Base-by-base conservation (phyloP, 2,797 vertebrate species). In the Rhyacichthys aspro region DNA sequence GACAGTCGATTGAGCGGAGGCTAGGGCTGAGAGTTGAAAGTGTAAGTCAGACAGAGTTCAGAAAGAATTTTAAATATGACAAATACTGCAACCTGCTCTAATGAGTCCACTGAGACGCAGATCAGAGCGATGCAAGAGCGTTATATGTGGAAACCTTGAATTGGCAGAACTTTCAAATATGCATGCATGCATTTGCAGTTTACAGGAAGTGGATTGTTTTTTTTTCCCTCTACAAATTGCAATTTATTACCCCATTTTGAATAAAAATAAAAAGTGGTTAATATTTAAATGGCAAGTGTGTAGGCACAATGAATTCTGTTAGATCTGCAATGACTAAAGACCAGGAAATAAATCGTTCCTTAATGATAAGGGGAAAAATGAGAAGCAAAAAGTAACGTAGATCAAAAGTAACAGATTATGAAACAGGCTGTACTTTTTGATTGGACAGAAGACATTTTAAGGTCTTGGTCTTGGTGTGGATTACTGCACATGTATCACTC, bases 1-100 rank as follows among this genome's bases (percentile, higher is more conserved):
- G 11, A 15, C 11, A n/a, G 34, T 16, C n/a, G 33, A 15, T 34
- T 5, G 33, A 19, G 14, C 19, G 2, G 45, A n/a, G 45, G 23
- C 23, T 12, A 1, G 12, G 11, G n/a, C 33, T 49, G 32, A 36
- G 3, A 9, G n/a, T n/a, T 34, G 9, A 17, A 17, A 34, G 47
- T 34, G 32, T 34, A 49, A 49, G 47, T 36, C 46, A 49, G 28
- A 32, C n/a, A 49, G 49, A 18, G 49, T 52, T 52, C 49, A 52
- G 34, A 52, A 16, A 16, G 49, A 52, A 52, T 52, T 49, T 49
- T 32, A 49, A 37, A 18, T 11, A 18, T 16, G 16, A 52, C 49
- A 52, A 37, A 52, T 38, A 32, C 18, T 19, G 32, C 16, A 16
- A 18, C 15, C 49, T 16, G 12, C 11, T 38, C n/a, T 52, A 52